Evolutionary conservation across 2,113 vertebrate genomes (phyloP), one percentile per base, ranked within the genome.

Genomic region (Eurypyga helias): DNA sequence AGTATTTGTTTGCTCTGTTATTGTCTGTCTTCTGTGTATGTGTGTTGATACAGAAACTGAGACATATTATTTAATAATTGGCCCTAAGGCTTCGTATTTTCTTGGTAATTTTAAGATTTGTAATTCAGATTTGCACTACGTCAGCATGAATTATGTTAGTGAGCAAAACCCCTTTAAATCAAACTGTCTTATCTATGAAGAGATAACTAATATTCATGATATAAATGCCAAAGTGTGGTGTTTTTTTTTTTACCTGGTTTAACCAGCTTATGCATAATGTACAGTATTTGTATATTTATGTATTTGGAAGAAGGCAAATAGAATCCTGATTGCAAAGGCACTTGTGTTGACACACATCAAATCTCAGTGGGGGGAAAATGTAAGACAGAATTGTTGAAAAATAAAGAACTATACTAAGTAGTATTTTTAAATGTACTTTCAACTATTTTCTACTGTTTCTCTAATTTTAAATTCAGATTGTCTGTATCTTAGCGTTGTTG

Each of bases 1-100:
- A 67, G 31, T 72, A 69, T 90, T 95, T 87, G 65, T 89, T 92
- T 89, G 60, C 89, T 87, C 83, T 78, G 95, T 77, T 48, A 7
- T 87, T 75, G 48, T 83, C 76, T 78, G 34, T 60, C 33, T 75
- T 95, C 81, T 76, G 38, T 25, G 0, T 83, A 33, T 55, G 31
- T 83, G 52, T 57, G 54, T 65, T 81, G 52, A 84, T 89, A 61
- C 16, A 87, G 82, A 95, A 94, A 78, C 20, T 45, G 38, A 90
- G 82, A 28, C 14, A 12, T 19, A n/a, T 77, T 94, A 66, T 92
- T 88, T 81, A 89, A 36, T 94, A 90, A 92, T 78, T 92, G 69
- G 33, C 64, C 76, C 46, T 71, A 61, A 92, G 67, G 60, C 72
- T 33, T 80, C 4, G 2, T 80, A 23, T 94, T 88, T 93, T 92